Base-by-base conservation (phyloP, 2,888 invertebrate genomes). In the Urechis unicinctus region DNA sequence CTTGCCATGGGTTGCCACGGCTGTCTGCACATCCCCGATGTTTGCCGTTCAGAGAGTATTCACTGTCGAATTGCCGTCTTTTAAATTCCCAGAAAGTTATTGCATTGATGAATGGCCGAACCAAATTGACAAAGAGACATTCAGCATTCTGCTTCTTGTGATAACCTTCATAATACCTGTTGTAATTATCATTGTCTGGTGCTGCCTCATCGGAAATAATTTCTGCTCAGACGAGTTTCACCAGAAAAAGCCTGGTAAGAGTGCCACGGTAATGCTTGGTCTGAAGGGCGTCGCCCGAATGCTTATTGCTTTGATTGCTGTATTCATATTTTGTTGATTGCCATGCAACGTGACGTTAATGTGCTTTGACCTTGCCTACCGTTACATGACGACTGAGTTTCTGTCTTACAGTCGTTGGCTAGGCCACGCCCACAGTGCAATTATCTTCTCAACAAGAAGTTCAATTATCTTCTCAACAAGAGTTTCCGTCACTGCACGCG, bases 391-490 rank as follows among this genome's bases (percentile, higher is more conserved):
- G 42, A 63, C 80, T 24, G 57, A 61, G 24, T 82, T 77, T 13
- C 64, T 80, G 49, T 78, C 78, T 47, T 82, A 82, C 66, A 79
- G 81, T 60, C 77, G 83, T 52, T 77, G 83, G 66, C 71, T 84
- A 63, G 89, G 89, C 13, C 88, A 89, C 71, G 84, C 88, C 57
- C 88, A 89, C 75, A 88, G 88, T 42, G 89, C 88, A 30, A 79
- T 89, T 51, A 88, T 88, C 72, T 89, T 89, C 13, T 82, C 88
- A 17, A n/a, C n/a, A n/a, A n/a, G n/a, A n/a, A n/a, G n/a, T 84
- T 89, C 52, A 89, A 88, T 73, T 89, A 88, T 88, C 82, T 85
- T 61, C 79, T 89, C 66, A 88, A 89, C 78, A 66, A 67, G 44
- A 64, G 66, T 22, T 73, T 74, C 53, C 28, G 56, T 9, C 55